Evolutionary conservation across 1,140 invertebrate genomes (phyloP).

Genomic region (Drosophila quadrilineata): DNA sequence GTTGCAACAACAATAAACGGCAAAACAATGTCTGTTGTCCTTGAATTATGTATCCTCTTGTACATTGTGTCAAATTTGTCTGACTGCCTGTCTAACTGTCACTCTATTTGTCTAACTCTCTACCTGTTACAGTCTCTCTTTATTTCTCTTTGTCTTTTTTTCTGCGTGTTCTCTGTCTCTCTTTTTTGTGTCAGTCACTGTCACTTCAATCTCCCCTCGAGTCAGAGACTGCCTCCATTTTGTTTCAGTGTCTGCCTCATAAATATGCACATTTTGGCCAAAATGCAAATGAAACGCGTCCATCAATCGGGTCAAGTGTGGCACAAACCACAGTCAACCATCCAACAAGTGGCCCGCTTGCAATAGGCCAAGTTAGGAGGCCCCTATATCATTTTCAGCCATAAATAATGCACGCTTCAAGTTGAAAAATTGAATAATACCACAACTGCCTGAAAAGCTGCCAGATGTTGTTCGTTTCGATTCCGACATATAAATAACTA

Average conservation of each 20-base stretch:
- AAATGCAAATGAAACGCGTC: slow-evolving; percentile 14
- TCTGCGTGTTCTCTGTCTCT: background rate
- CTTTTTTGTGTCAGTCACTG: no score
- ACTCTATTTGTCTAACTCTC: background rate
- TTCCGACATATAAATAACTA: slow-evolving; percentile 5
- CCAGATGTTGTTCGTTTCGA: slow-evolving; percentile 3
- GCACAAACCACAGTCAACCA: no score
- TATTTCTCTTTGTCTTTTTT: background rate
- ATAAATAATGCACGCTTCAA: slow-evolving; percentile 1
- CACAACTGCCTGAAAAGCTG: background rate
- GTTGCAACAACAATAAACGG: background rate
- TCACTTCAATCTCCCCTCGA: no score
- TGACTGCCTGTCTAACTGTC: slow-evolving; percentile 3
- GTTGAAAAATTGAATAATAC: no score
- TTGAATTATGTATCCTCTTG: slow-evolving; percentile 8
- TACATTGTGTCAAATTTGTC: no score
- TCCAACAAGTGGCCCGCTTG: slow-evolving; percentile 1
- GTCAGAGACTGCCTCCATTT: no score
- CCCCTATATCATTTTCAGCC: background rate
- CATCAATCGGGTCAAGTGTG: slow-evolving; percentile 26
- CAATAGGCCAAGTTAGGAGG: background rate
- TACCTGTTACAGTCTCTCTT: background rate
- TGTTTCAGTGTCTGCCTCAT: slow-evolving; percentile 12
- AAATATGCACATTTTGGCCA: slow-evolving; percentile 30
- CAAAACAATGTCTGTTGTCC: background rate